Evolutionary conservation across 1,140 invertebrate genomes (phyloP), one percentile per base, ranked within the genome.

Genomic region (Drosophila virilis): DNA sequence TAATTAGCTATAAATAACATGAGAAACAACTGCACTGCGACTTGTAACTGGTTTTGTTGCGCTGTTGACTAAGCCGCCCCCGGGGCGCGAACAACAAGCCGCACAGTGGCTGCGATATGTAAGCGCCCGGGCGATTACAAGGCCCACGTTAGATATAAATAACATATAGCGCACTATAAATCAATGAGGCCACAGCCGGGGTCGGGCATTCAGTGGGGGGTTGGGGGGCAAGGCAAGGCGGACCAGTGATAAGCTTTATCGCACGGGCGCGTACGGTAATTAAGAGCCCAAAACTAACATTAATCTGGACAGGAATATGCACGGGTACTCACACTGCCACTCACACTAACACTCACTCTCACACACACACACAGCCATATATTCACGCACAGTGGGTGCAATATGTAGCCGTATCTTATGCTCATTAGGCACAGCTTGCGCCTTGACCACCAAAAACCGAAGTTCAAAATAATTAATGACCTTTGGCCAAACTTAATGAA

Each of bases 381-480:
- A 28, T 28, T 28, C 22, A 28, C 12, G 22, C 48, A 37, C 35
- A 57, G 13, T 64, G 59, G 60, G 22, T 15, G 22, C 22, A 28
- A 28, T 32, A 48, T 48, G 46, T 35, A 79, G 77, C 59, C 76
- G 80, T 83, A 89, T 89, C 84, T 89, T 78, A 89, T 78, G 80
- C 84, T 89, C 85, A 90, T 89, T 89, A 89, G 85, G 74, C 84
- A 80, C 84, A 89, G 84, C 74, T 80, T 89, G 80, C 73, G 80
- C 77, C 80, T 89, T 89, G 84, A 89, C 85, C 80, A 70, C 77
- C 84, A 73, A 58, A 28, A 58, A 70, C 74, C 55, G 78, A 84
- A 89, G 84, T 89, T 89, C 84, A 89, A 89, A 89, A 80, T 89
- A 89, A 89, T 89, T 89, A 89, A 89, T 89, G 84, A 89, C 84